Evolutionary conservation across 2,113 vertebrate species (phyloP).

Genomic region (Solenodon paradoxus): DNA sequence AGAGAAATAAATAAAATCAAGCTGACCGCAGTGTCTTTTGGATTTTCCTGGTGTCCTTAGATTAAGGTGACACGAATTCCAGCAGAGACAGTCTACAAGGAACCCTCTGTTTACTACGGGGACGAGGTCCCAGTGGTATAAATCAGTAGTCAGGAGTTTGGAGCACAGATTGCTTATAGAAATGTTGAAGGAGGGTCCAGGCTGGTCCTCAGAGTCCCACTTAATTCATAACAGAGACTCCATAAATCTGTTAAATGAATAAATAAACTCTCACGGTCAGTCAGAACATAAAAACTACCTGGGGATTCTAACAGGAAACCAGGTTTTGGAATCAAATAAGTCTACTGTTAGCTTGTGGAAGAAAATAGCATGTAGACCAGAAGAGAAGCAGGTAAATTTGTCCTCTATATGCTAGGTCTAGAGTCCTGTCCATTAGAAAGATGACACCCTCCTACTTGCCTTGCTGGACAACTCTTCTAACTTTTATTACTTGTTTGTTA

Average conservation of each 20-base stretch:
- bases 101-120: neutral
- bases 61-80: neutral
- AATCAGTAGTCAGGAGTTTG: neutral
- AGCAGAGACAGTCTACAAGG: neutral
- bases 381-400: neutral
- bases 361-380: neutral
- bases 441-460: neutral
- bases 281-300: neutral
- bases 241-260: constrained; percentile 39
- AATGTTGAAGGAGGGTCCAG: neutral
- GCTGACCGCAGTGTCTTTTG: neutral
- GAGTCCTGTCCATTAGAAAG: neutral
- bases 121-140: neutral
- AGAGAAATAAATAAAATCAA: constrained; percentile 44
- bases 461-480: neutral
- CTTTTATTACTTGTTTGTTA: neutral
- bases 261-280: neutral
- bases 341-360: neutral
- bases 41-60: neutral
- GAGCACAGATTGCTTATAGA: neutral
- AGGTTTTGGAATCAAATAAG: neutral
- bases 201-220: neutral
- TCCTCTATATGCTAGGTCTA: neutral
- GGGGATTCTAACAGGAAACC: neutral
- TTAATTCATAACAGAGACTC: neutral